These are phyloP conservation scores for Podotricha telesiphe DNA, from an alignment of 2,888 invertebrate species.

Conservation along the genomic window DNA sequence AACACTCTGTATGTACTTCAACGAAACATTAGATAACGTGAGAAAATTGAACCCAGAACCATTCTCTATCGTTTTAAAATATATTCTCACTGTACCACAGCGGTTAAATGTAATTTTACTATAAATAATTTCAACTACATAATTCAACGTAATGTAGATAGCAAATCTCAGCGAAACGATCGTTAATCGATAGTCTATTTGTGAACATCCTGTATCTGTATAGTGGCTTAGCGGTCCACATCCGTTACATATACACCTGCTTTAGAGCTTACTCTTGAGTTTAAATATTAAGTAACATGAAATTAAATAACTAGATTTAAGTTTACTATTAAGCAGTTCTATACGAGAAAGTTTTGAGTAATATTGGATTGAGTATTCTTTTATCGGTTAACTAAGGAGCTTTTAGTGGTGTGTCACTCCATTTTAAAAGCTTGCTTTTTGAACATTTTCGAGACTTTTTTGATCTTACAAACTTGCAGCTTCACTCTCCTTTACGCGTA, in stretches of 20 bases:
- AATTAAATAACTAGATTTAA: conserved; percentile 8
- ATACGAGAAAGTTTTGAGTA: not conserved
- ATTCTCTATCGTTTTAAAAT: not conserved
- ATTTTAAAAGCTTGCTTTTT: no score
- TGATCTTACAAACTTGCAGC: no score
- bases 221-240: conserved; percentile 58
- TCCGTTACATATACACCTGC: conserved; percentile 63
- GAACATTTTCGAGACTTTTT: no score
- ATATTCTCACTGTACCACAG: not conserved
- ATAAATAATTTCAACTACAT: conserved; percentile 15
- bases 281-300: conserved; percentile 17
- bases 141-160: conserved; percentile 13
- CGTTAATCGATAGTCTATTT: conserved; percentile 32
- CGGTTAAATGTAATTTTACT: not conserved
- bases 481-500: no score
- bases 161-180: conserved; percentile 21
- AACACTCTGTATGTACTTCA: no score
- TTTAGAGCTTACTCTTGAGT: conserved; percentile 29
- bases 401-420: no score
- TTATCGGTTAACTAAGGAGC: not conserved
- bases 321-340: not conserved
- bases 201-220: conserved; percentile 56
- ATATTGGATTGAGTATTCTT: no score
- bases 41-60: not conserved
- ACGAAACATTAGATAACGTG: no score